Base-by-base conservation (phyloP, 2,888 invertebrate genomes). In the Parasteatoda lunata region DNA sequence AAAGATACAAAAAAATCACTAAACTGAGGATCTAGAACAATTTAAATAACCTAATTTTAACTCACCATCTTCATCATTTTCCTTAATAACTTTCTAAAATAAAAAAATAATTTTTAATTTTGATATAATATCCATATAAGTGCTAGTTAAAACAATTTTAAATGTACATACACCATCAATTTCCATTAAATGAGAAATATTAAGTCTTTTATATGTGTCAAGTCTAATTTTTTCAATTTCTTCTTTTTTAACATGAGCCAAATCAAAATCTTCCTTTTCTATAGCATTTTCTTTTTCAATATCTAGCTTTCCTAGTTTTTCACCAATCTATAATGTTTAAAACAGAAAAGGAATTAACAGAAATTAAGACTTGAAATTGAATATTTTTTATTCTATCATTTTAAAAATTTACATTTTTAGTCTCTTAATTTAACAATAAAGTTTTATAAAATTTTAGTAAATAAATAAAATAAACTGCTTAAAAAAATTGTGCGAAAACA, bases 261-360 rank as follows among this genome's bases (percentile, higher is more conserved):
- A 94, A 90, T 97, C 97, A 91, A 97, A 98, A 92, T 98, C 97
- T 91, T 98, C 98, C 82, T 95, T 93, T 66, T 96, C 96, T 3
- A 98, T 97, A 0, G 98, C 98, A 83, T 97, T 97, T 49, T 96
- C 94, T 91, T 98, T 98, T 90, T 98, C 96, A 79, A 98, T 93
- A 88, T 98, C 95, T 93, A 97, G 96, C 89, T 97, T 95, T 0
- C 97, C 98, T 65, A 98, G 93, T 79, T 96, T 94, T 91, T 97
- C 97, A 0, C 98, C 98, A 0, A 96, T 96, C 92, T 92, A 51
- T 8, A 59, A 30, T 30, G 30, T 30, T 30, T 30, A 30, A 30
- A 2, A 59, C 59, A 59, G n/a, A n/a, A 49, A 81, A 65, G 0
- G 30, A 30, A 30, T 30, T 30, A 30, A 30, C 30, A 30, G 30